These are phyloP conservation scores for Tachyglossus aculeatus DNA, from an alignment of 2,797 vertebrate species.

Conservation along the genomic window DNA sequence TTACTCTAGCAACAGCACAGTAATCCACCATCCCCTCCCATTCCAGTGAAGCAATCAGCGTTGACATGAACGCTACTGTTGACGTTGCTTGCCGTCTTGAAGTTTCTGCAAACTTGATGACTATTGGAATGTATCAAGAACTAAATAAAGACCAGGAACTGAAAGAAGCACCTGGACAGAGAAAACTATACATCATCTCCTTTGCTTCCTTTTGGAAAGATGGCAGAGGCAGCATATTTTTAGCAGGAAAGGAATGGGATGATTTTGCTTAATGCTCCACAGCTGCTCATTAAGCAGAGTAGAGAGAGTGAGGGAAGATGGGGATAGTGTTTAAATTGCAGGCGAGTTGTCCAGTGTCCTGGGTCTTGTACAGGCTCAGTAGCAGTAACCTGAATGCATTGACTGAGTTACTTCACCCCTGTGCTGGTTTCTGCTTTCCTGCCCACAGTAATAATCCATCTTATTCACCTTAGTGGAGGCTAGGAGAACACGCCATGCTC, in stretches of 20 bases:
- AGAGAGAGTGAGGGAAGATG: slow-evolving; percentile 49
- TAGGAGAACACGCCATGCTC: background rate
- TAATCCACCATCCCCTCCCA: slow-evolving; percentile 32
- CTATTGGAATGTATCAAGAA: slow-evolving; percentile 61
- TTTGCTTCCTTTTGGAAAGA: slow-evolving; percentile 62
- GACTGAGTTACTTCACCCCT: background rate
- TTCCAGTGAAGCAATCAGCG: slow-evolving; percentile 52
- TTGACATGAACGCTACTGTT: slow-evolving; percentile 43
- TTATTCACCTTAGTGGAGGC: background rate
- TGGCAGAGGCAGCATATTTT: slow-evolving; percentile 63
- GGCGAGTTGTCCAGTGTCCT: slow-evolving; percentile 20
- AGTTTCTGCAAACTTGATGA: slow-evolving; percentile 70
- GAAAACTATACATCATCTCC: slow-evolving; percentile 58
- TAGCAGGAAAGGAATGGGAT: slow-evolving; percentile 53
- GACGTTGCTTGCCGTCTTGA: slow-evolving; percentile 54
- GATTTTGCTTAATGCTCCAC: slow-evolving; percentile 62
- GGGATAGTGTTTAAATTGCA: slow-evolving; percentile 30
- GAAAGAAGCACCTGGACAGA: slow-evolving; percentile 68
- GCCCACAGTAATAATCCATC: background rate
- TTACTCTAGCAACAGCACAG: slow-evolving; percentile 13
- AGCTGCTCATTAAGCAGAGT: slow-evolving; percentile 68
- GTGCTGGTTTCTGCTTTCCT: background rate
- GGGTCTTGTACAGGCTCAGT: slow-evolving; percentile 8
- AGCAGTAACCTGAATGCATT: slow-evolving; percentile 31
- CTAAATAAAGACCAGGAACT: slow-evolving; percentile 68